Evolutionary conservation across 2,113 vertebrate genomes (phyloP).

Genomic region (Caranx ignobilis): DNA sequence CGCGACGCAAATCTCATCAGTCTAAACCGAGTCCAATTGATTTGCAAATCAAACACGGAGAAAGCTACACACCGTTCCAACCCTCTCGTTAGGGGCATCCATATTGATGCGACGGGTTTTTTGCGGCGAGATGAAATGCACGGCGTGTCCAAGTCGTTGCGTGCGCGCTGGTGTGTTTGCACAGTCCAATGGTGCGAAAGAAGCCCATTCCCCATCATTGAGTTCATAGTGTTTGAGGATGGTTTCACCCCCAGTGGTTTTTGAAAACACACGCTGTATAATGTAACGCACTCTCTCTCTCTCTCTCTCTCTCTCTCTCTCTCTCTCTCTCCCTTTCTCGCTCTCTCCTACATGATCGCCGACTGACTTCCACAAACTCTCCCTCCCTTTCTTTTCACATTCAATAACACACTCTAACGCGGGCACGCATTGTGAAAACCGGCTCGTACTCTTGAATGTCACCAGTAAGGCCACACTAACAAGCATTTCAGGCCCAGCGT

Average conservation of each 20-base stretch:
- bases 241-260: conserved; percentile 48
- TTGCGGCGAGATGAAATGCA: conserved; percentile 21
- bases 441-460: conserved; percentile 54
- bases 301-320: conserved; percentile 5
- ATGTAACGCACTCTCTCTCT: conserved; percentile 60
- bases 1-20: conserved; percentile 48
- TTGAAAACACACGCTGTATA: conserved; percentile 58
- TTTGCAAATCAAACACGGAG: conserved; percentile 66
- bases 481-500: conserved; percentile 61
- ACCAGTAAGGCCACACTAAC: conserved; percentile 68
- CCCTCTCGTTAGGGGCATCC: conserved; percentile 34
- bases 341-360: not conserved
- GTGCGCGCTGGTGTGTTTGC: conserved; percentile 36
- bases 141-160: conserved; percentile 12
- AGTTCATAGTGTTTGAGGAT: conserved; percentile 56
- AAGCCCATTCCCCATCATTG: conserved; percentile 61
- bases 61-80: conserved; percentile 13
- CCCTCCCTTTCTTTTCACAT: conserved; percentile 20
- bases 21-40: conserved; percentile 69
- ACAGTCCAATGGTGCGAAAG: conserved; percentile 62
- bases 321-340: conserved; percentile 2
- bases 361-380: not conserved
- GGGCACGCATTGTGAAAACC: conserved; percentile 60
- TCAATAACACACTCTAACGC: conserved; percentile 63
- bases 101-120: conserved; percentile 34